Conservation (phyloP, 1,140 invertebrate genomes). For the Cotesia chilonis region DNA sequence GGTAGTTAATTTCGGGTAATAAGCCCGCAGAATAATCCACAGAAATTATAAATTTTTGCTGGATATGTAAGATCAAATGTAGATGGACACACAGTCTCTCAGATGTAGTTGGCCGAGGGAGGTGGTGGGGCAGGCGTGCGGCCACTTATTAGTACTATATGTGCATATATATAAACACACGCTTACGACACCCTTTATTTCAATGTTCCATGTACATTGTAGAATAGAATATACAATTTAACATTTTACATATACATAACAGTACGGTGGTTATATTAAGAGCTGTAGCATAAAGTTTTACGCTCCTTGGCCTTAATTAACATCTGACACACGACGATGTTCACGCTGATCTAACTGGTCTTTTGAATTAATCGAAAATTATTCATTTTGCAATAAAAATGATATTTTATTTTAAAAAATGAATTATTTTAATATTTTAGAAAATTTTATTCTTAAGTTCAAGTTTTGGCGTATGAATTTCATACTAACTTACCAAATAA, state of each 20-base stretch:
- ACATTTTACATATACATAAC: too few relatives aligned
- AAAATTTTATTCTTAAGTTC: too few relatives aligned
- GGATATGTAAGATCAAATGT: too few relatives aligned
- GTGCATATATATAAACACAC: constrained; percentile 27
- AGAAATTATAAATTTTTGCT: too few relatives aligned
- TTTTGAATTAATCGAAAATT: constrained; percentile 33
- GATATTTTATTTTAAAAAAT: constrained; percentile 25
- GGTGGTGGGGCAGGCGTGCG: constrained; percentile 32
- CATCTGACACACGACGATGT: constrained; percentile 59
- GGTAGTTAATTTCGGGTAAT: too few relatives aligned
- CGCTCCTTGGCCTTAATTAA: constrained; percentile 64
- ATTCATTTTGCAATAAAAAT: constrained; percentile 2
- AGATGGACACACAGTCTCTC: too few relatives aligned
- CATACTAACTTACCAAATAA: too few relatives aligned
- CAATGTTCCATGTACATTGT: background rate
- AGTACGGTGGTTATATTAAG: constrained; percentile 6
- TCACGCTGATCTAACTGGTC: constrained; percentile 42
- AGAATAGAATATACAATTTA: background rate
- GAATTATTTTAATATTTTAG: background rate
- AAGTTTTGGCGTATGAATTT: too few relatives aligned
- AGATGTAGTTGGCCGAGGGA: too few relatives aligned
- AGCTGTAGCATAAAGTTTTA: constrained; percentile 49
- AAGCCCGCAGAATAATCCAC: too few relatives aligned
- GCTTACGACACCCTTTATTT: constrained; percentile 56
- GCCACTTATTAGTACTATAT: constrained; percentile 40